Percentiles rank a stretch among this genome's conserved stretches.
Evolutionary conservation across 2,797 vertebrate genomes (phyloP).

Genomic region (Coregonus ussuriensis): DNA sequence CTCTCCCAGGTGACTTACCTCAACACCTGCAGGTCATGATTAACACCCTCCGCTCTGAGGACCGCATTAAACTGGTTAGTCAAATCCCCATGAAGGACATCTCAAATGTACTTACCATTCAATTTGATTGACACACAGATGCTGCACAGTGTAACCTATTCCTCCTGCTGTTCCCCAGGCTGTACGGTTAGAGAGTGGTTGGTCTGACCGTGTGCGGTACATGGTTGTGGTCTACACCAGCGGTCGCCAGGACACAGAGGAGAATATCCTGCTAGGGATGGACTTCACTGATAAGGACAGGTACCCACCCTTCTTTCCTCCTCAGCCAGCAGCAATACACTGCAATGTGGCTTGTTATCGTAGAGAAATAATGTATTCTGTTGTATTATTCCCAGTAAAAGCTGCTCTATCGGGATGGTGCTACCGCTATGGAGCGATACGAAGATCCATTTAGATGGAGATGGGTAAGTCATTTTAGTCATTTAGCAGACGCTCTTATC

Average conservation of each 20-base stretch:
- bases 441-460: constrained; percentile 96
- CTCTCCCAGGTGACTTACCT: constrained; percentile 86
- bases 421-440: constrained; percentile 96
- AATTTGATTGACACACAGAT: background rate
- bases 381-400: constrained; percentile 68
- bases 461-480: constrained; percentile 82
- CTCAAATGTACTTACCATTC: background rate
- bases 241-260: constrained; percentile 92
- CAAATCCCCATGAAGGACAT: background rate
- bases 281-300: constrained; percentile 95
- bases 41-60: constrained; percentile 94
- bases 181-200: constrained; percentile 90
- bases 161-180: constrained; percentile 71
- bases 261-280: constrained; percentile 93
- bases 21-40: constrained; percentile 99
- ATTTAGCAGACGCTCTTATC: too few relatives aligned
- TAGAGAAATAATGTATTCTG: background rate
- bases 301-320: constrained; percentile 59
- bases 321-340: background rate
- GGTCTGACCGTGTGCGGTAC: constrained; percentile 91
- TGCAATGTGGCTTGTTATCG: background rate
- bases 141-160: background rate
- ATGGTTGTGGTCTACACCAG: constrained; percentile 96
- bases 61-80: constrained; percentile 96
- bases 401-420: constrained; percentile 96